Conservation (phyloP, 2,888 invertebrate genomes). For the Mythimna loreyi region DNA sequence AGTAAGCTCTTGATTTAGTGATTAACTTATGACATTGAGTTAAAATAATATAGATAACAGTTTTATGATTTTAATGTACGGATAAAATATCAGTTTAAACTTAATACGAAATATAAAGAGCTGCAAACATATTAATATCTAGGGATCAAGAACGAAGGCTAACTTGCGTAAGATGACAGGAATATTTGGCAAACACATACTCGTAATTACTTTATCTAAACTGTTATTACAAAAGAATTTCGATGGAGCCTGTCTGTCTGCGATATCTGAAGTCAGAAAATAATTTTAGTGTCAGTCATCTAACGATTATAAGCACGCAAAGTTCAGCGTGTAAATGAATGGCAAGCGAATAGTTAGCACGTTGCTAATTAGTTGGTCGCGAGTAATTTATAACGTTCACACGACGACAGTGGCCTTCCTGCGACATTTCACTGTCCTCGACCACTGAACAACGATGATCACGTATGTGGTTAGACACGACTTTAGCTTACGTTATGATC, state of each 20-base stretch:
- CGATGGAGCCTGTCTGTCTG: constrained; percentile 38
- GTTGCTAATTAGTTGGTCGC: constrained; percentile 52
- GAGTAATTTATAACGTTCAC: constrained; percentile 43
- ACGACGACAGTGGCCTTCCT: constrained; percentile 48
- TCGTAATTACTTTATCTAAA: constrained; percentile 39
- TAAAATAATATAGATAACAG: constrained; percentile 16
- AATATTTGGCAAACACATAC: constrained; percentile 40
- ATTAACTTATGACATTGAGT: constrained; percentile 41
- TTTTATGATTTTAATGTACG: constrained; percentile 18
- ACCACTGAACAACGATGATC: constrained; percentile 37
- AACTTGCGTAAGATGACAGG: constrained; percentile 34
- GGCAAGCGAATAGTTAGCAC: constrained; percentile 42
- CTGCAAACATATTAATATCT: constrained; percentile 13
- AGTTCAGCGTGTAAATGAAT: constrained; percentile 43
- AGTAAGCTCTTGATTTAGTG: constrained; percentile 33
- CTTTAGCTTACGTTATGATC: constrained; percentile 30
- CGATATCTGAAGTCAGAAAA: constrained; percentile 25
- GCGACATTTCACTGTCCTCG: constrained; percentile 62
- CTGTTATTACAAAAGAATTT: constrained; percentile 51
- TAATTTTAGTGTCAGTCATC: constrained; percentile 43
- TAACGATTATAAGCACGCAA: constrained; percentile 28
- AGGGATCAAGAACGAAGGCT: constrained; percentile 32
- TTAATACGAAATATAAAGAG: constrained; percentile 10
- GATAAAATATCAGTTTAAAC: constrained; percentile 3
- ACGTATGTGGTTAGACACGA: constrained; percentile 39